Percentiles rank a stretch among this genome's conserved stretches.
Conservation (phyloP, 2,888 invertebrate species). For the Eustalomyia histrio region DNA sequence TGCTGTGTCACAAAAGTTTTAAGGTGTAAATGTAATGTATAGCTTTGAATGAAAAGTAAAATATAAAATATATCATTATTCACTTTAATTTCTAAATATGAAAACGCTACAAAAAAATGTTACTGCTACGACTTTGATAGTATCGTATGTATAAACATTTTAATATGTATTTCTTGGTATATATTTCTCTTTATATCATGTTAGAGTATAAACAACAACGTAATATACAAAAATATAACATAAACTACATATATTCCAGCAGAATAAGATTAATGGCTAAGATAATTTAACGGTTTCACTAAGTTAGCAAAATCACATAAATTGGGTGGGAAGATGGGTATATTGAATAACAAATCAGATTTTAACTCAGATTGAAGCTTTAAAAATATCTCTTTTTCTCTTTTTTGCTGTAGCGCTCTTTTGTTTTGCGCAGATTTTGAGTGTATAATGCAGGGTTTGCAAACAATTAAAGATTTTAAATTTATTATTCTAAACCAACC, state of each 20-base stretch:
- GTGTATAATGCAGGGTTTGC: neutral
- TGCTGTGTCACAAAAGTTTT: neutral
- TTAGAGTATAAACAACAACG: neutral
- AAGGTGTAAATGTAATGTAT: neutral
- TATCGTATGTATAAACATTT: neutral
- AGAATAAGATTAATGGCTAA: conserved; percentile 27
- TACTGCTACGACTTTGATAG: neutral
- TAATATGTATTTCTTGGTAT: no score
- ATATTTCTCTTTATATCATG: neutral
- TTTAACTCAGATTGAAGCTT: neutral
- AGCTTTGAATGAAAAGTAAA: neutral
- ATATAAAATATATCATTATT: neutral
- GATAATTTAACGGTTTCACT: conserved; percentile 29
- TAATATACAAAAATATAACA: neutral
- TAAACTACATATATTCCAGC: neutral
- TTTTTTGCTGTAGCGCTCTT: neutral
- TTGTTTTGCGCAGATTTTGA: conserved; percentile 28
- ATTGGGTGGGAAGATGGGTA: conserved; percentile 31
- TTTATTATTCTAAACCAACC: no score
- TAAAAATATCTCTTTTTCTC: neutral
- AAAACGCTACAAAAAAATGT: neutral
- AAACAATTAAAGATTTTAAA: neutral
- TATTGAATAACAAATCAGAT: conserved; percentile 22
- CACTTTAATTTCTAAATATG: conserved; percentile 1
- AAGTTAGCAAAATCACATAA: conserved; percentile 34